Evolutionary conservation across 2,113 vertebrate species (phyloP), one percentile per base, ranked within the genome.

Genomic region (Rhadina sibilatrix): DNA sequence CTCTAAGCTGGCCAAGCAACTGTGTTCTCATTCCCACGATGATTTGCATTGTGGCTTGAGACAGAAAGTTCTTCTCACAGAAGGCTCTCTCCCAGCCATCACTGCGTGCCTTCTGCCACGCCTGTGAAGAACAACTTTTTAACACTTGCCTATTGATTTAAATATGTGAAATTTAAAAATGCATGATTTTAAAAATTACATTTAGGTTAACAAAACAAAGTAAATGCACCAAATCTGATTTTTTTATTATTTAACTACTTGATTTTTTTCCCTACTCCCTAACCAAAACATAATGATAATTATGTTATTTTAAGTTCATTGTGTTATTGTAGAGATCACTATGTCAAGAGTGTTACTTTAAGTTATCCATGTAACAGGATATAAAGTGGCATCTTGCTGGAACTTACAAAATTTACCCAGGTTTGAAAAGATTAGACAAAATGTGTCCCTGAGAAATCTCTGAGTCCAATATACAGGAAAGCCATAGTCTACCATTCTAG

Each of bases 1-100:
- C 99, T 96, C 99, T 98, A 50, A 99, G 99, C n/a, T 99, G 99
- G 92, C 99, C 99, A 82, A 99, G 98, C 59, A 99, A 96, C 92
- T 99, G 99, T 16, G 98, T 98, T 95, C 99, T 98, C 98, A 99
- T 99, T 93, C 99, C 99, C 28, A 99, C 95, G 2, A 99, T 99
- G 93, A 99, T 99, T 96, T 99, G 98, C 99, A 99, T 99, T 2
- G 99, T 99, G 93, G 99, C 99, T 94, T 99, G 99, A 50, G 99
- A 99, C 49, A 99, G 94, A 90, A 99, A 99, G 96, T 99, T 99
- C 94, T 99, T 99, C 89, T 99, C 99, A 97, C 99, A 99, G 96
- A 99, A 99, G 28, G 98, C 94, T 95, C 98, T 98, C 85, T 99
- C 99, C 98, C 99, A 99, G 33, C 99, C 99, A 56, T 99, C 99